phyloP scores from a whole-genome alignment of 1,140 invertebrate genomes.

The Leptopilina clavipes region DNA sequence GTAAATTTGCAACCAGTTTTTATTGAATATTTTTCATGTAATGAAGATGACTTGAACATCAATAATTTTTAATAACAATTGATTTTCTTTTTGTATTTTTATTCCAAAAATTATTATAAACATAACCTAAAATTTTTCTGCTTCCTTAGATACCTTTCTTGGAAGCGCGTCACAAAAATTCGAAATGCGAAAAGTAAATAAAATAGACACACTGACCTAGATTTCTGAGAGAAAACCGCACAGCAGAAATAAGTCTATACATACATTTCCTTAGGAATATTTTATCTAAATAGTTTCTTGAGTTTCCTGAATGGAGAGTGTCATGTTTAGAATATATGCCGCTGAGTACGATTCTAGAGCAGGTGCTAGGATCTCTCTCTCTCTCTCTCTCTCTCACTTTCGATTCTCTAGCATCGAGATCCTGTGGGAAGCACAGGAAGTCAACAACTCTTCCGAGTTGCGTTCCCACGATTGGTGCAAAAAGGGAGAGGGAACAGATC shows the following conservation, averaged over 20 bases:
- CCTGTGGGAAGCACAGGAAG: conserved; percentile 75
- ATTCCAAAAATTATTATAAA: too few species aligned
- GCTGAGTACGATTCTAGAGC: conserved; percentile 52
- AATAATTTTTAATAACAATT: too few species aligned
- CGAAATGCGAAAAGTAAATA: too few species aligned
- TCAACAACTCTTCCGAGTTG: conserved; percentile 74
- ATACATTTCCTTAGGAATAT: neutral
- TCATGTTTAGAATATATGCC: neutral
- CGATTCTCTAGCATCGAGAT: conserved; percentile 45
- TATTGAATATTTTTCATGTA: too few species aligned
- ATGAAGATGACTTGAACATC: too few species aligned
- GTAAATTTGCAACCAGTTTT: too few species aligned
- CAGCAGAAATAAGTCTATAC: neutral
- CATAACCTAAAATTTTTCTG: too few species aligned
- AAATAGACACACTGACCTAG: neutral
- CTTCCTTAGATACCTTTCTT: too few species aligned
- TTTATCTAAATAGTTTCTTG: neutral
- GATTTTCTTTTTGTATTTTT: too few species aligned
- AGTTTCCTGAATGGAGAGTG: neutral
- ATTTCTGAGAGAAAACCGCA: neutral
- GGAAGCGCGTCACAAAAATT: too few species aligned
- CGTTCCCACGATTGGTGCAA: conserved; percentile 72
- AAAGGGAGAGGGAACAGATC: conserved; percentile 43
- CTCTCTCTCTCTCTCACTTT: neutral
- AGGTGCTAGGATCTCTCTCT: conserved; percentile 65